Base-by-base conservation (phyloP, 2,113 vertebrate species). In the Struthidea cinerea region DNA sequence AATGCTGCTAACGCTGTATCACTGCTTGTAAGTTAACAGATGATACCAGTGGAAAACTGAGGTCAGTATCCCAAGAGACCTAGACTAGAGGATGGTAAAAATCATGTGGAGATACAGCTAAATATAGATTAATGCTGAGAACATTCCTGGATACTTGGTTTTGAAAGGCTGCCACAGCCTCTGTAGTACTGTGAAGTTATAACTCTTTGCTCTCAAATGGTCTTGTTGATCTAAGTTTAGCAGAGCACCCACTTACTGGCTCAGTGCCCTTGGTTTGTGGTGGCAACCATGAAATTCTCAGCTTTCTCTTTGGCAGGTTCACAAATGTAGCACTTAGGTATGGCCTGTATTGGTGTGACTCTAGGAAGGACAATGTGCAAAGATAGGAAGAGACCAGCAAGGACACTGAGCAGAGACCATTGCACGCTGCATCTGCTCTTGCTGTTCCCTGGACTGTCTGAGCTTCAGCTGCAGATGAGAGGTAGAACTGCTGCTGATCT, bases 81-180 rank as follows among this genome's bases (percentile, higher is more conserved):
- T 76, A 41, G 53, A 73, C 85, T 83, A 65, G 79, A 85, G 86
- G 78, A 89, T 89, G 89, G 86, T 93, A 60, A 91, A 92, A 94
- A 78, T 89, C 86, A 87, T 63, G 80, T 78, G 91, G 93, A 94
- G 82, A 85, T 85, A 53, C 41, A 73, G 91, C 93, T 96, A 96
- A 96, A 94, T 92, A 87, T 94, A 96, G 93, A 74, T 86, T 50
- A 77, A 89, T 97, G 94, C 95, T 92, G 94, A 96, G 96, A 97
- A 93, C 89, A 75, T 96, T 96, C 92, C 91, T 96, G 88, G 94
- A 90, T 93, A 33, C 89, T 94, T 86, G 73, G 76, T 93, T 92
- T 89, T 95, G 94, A 92, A 94, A 92, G 69, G 73, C 80, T 97
- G 94, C 94, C 78, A 82, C 92, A 79, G 82, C 57, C 75, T 93